These are phyloP conservation scores for Pithecia hirsuta DNA, from an alignment of 2,797 vertebrate genomes.

Conservation along the genomic window DNA sequence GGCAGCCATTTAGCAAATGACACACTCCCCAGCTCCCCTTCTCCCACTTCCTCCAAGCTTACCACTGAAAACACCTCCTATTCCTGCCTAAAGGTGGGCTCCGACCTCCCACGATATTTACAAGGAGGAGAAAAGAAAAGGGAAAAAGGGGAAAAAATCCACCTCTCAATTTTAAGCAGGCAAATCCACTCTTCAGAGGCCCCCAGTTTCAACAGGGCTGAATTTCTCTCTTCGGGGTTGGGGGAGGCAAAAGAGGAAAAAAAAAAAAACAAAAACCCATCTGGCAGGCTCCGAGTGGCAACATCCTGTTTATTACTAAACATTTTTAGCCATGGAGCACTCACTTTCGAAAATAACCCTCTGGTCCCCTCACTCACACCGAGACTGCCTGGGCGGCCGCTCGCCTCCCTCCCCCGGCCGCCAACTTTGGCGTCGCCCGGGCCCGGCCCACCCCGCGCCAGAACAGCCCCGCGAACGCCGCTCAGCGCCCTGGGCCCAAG, in stretches of 20 bases:
- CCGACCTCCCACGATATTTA: neutral
- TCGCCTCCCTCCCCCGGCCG: neutral
- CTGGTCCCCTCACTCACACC: neutral
- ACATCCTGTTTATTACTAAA: constrained; percentile 74
- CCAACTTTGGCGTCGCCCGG: neutral
- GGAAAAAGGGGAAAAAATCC: neutral
- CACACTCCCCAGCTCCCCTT: neutral
- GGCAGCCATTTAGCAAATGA: constrained; percentile 58
- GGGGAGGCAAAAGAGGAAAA: no score
- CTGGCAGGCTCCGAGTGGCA: constrained; percentile 51
- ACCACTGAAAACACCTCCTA: neutral
- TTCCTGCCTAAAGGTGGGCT: constrained; percentile 22
- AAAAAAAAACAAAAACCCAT: neutral
- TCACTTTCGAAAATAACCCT: neutral
- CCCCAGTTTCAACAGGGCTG: neutral
- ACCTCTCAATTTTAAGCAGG: neutral
- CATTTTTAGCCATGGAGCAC: neutral
- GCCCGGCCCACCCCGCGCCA: neutral
- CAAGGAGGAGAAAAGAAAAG: neutral
- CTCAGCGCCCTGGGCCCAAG: neutral
- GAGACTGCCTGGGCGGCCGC: neutral
- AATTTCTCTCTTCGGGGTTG: neutral
- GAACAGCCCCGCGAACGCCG: neutral
- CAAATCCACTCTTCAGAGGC: neutral
- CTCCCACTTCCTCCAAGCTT: neutral